Evolutionary conservation across 1,140 invertebrate genomes (phyloP), one percentile per base, ranked within the genome.

Genomic region (Drosophila grimshawi): DNA sequence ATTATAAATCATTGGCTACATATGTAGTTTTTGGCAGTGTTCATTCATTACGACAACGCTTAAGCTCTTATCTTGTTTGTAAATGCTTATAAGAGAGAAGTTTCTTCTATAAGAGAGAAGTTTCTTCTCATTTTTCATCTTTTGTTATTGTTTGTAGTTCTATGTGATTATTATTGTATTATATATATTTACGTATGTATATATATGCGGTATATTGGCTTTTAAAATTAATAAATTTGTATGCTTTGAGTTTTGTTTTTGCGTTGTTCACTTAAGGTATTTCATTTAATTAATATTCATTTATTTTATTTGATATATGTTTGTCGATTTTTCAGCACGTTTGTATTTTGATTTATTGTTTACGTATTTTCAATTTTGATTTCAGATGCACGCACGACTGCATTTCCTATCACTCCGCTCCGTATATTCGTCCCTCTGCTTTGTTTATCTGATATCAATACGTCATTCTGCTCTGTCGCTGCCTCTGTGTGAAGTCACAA

Each of bases 401-500:
- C 56, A 8, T 53, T n/a, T 41, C n/a, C 11, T 11, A 32, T 32
- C 19, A 43, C 8, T n/a, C 43, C 6, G 11, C 3, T 30, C 30
- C 41, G 6, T 27, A 35, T 32, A 1, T 53, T 62, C 27, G 29
- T 53, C 46, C 52, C 32, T 57, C 8, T 33, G 30, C 51, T 27
- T 32, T 66, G 45, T 69, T 78, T 57, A 1, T 30, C 5, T 7
- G 4, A 8, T 11, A 19, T 61, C 27, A 61, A 57, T 73, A 73
- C 64, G 70, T 73, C 64, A 67, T 62, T 69, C 41, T 57, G 60
- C 46, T 65, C 43, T 43, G n/a, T 68, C 60, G 64, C 57, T 62
- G 51, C 52, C 48, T 70, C 48, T n/a, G 33, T 7, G 48, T 27
- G 11, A 27, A 33, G 64, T 39, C 30, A 64, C 53, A 57, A 56